Conservation (phyloP, 1,140 invertebrate species). For the Leguminivora glycinivorella region DNA sequence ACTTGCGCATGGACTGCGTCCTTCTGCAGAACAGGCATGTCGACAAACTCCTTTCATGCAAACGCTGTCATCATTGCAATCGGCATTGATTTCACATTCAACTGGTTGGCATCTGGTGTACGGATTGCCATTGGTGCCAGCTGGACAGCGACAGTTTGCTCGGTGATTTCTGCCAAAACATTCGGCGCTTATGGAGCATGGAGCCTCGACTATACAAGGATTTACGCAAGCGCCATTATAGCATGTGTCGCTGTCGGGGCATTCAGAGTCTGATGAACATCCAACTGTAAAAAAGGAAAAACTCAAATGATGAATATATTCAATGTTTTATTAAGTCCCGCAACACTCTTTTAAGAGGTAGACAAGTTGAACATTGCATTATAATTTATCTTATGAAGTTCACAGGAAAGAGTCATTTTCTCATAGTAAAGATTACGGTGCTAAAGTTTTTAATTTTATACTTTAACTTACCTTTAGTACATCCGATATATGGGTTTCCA, state of each 20-base stretch:
- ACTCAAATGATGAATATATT: no score
- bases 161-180: slow-evolving; percentile 89
- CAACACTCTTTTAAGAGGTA: not conserved
- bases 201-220: slow-evolving; percentile 87
- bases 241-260: slow-evolving; percentile 87
- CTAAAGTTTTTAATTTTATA: slow-evolving; percentile 42
- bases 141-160: slow-evolving; percentile 86
- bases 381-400: not conserved
- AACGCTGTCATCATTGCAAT: slow-evolving; percentile 85
- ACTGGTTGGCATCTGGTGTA: slow-evolving; percentile 87
- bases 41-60: slow-evolving; percentile 86
- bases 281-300: slow-evolving; percentile 81
- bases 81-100: slow-evolving; percentile 88
- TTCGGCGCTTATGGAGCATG: slow-evolving; percentile 90
- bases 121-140: slow-evolving; percentile 87
- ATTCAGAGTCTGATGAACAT: slow-evolving; percentile 90
- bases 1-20: slow-evolving; percentile 84
- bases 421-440: not conserved
- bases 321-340: not conserved
- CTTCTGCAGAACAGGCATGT: slow-evolving; percentile 84
- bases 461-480: slow-evolving; percentile 81
- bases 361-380: not conserved
- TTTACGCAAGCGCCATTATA: slow-evolving; percentile 89
- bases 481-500: slow-evolving; percentile 90
- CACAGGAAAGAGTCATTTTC: not conserved